Percentiles rank a stretch among this genome's conserved stretches.
These are phyloP conservation scores for Corythornis madagascariensis DNA, from an alignment of 2,113 vertebrate species.

Conservation along the genomic window DNA sequence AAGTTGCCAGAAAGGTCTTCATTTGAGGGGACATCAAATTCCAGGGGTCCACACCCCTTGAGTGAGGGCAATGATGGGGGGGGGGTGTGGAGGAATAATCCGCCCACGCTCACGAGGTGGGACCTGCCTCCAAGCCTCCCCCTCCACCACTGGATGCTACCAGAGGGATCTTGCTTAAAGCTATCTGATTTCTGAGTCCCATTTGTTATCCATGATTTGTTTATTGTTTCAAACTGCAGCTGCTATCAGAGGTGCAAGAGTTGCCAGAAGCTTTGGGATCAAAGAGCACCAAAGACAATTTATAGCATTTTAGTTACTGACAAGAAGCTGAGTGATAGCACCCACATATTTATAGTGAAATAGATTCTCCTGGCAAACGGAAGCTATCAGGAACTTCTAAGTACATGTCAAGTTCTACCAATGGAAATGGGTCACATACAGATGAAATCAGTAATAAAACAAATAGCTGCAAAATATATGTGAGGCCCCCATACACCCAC, in stretches of 20 bases:
- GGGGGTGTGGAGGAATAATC: too few relatives aligned
- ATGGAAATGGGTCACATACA: neutral
- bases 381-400: neutral
- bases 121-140: too few relatives aligned
- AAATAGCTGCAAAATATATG: conserved; percentile 16
- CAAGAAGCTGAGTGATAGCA: neutral
- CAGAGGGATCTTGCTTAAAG: neutral
- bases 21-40: too few relatives aligned
- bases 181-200: neutral
- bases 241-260: accelerated
- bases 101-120: too few relatives aligned
- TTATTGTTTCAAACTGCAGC: neutral
- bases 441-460: conserved; percentile 31
- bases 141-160: neutral
- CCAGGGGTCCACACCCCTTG: too few relatives aligned
- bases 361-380: neutral
- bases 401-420: neutral
- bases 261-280: neutral
- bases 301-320: neutral
- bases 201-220: neutral
- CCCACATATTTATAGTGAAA: neutral
- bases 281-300: neutral
- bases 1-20: too few relatives aligned
- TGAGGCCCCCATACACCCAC: conserved; percentile 23
- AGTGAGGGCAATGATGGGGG: too few relatives aligned